Conservation (phyloP, 2,113 vertebrate genomes). For the Nibea albiflora region DNA sequence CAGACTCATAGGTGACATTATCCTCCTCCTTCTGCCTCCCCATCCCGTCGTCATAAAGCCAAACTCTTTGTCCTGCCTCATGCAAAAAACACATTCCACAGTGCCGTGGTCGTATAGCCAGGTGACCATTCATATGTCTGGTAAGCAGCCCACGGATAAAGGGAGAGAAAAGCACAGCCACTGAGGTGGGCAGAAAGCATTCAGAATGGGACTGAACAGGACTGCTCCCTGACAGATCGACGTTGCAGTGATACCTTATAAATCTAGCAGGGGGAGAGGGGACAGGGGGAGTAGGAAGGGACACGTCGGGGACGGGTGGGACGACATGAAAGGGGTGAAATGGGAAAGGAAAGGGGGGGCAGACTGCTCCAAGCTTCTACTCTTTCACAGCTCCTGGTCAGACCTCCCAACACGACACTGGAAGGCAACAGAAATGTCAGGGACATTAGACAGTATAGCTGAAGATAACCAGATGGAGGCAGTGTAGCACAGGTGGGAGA, state of each 20-base stretch:
- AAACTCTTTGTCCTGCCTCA: slow-evolving; percentile 77
- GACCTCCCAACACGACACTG: slow-evolving; percentile 76
- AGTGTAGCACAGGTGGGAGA: slow-evolving; percentile 55
- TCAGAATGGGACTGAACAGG: slow-evolving; percentile 59
- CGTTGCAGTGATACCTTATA: slow-evolving; percentile 77
- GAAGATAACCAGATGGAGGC: slow-evolving; percentile 60
- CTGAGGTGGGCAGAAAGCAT: slow-evolving; percentile 73
- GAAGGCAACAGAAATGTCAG: slow-evolving; percentile 82
- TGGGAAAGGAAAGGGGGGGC: slow-evolving; percentile 52
- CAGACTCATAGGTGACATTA: slow-evolving; percentile 65
- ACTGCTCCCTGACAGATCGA: slow-evolving; percentile 63
- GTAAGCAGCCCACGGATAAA: slow-evolving; percentile 66
- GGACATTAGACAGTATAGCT: slow-evolving; percentile 71
- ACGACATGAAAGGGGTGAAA: slow-evolving; percentile 57
- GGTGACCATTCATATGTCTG: slow-evolving; percentile 62
- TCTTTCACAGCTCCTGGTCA: slow-evolving; percentile 79
- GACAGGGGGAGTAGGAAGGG: slow-evolving; percentile 36
- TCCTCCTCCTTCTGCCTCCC: slow-evolving; percentile 52
- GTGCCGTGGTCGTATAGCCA: slow-evolving; percentile 56
- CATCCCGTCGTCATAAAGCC: slow-evolving; percentile 54
- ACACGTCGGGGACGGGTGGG: slow-evolving; percentile 34
- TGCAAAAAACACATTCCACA: slow-evolving; percentile 75
- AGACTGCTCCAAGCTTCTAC: slow-evolving; percentile 75
- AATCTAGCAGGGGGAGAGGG: slow-evolving; percentile 66
- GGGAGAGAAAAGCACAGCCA: slow-evolving; percentile 71